Evolutionary conservation across 2,888 invertebrate genomes (phyloP).

Genomic region (Philereme transversata): DNA sequence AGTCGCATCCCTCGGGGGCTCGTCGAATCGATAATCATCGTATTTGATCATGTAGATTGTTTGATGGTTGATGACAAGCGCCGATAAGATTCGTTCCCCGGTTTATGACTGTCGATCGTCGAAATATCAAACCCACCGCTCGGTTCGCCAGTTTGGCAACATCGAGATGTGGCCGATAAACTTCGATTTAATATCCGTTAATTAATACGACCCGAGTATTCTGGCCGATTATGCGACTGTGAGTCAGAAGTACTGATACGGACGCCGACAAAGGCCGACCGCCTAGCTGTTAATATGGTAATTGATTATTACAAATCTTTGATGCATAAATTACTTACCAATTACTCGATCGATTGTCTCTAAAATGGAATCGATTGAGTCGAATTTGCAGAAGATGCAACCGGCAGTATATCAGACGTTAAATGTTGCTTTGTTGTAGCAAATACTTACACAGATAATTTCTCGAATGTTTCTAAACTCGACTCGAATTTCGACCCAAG

Average conservation of each 20-base stretch:
- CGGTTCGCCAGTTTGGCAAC: constrained; percentile 76
- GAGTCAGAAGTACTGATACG: constrained; percentile 75
- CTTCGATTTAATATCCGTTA: constrained; percentile 82
- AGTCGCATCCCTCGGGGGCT: constrained; percentile 53
- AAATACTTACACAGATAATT: not conserved
- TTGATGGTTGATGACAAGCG: constrained; percentile 77
- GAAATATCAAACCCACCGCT: constrained; percentile 70
- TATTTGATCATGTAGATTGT: constrained; percentile 78
- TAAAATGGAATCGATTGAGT: constrained; percentile 2
- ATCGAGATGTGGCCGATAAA: constrained; percentile 80
- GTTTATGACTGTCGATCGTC: constrained; percentile 62
- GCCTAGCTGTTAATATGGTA: constrained; percentile 79
- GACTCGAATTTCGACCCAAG: not conserved
- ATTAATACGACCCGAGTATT: constrained; percentile 81
- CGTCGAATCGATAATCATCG: constrained; percentile 67
- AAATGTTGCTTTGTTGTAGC: not conserved
- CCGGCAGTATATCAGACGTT: not conserved
- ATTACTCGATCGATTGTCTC: constrained; percentile 52
- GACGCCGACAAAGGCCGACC: constrained; percentile 74
- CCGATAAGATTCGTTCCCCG: constrained; percentile 70
- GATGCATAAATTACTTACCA: constrained; percentile 70
- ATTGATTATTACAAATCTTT: constrained; percentile 81
- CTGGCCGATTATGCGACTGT: constrained; percentile 75
- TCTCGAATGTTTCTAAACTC: not conserved
- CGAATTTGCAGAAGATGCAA: not conserved